Conservation (phyloP, 2,113 vertebrate genomes). For the Hydrochoerus hydrochaeris region DNA sequence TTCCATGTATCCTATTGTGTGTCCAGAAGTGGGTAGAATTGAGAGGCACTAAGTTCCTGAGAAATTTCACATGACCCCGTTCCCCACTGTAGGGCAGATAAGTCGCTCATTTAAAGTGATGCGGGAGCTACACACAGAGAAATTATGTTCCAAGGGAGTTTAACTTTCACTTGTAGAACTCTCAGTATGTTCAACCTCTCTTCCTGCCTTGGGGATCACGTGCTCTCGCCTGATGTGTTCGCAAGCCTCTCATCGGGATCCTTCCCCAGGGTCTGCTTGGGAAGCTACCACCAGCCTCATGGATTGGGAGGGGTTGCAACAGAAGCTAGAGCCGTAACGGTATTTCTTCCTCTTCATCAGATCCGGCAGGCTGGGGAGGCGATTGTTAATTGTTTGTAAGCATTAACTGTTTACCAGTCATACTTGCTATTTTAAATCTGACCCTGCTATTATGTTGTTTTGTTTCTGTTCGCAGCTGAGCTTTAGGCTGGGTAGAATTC, state of each 20-base stretch:
- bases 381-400: conserved; percentile 59
- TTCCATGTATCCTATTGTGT: rapidly evolving
- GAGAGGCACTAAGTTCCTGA: neutral
- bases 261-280: neutral
- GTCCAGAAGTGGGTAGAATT: neutral
- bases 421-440: conserved; percentile 77
- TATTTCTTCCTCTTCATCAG: neutral
- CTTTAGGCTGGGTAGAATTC: conserved; percentile 78
- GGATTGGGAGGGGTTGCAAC: neutral
- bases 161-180: neutral
- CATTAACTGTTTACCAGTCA: conserved; percentile 74
- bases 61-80: neutral
- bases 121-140: neutral
- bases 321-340: neutral
- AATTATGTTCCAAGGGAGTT: neutral
- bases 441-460: conserved; percentile 78
- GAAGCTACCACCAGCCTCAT: rapidly evolving
- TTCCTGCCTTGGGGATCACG: neutral
- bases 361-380: neutral
- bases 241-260: neutral
- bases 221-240: neutral
- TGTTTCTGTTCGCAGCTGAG: conserved; percentile 81
- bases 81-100: neutral
- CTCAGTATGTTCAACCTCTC: neutral
- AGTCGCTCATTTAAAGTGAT: neutral